phyloP scores from a whole-genome alignment of 2,797 vertebrate species.

The Pipistrellus kuhlii region DNA sequence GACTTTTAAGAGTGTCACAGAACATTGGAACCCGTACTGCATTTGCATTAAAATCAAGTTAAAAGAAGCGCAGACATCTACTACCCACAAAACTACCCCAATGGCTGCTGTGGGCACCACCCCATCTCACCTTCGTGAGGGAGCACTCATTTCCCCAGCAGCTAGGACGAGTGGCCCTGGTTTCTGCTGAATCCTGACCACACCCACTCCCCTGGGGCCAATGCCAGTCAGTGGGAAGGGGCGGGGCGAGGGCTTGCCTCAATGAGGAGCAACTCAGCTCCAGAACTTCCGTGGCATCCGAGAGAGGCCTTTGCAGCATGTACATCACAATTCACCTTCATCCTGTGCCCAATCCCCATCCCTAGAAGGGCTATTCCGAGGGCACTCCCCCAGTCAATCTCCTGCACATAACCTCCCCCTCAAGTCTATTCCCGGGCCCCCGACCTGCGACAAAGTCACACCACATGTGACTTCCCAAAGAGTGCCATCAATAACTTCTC shows the following conservation, averaged over 20 bases:
- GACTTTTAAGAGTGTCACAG: not conserved
- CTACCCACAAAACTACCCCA: not conserved
- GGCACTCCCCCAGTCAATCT: not conserved
- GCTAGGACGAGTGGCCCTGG: not conserved
- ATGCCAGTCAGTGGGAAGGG: rapidly evolving
- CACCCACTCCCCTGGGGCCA: rapidly evolving
- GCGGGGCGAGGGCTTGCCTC: rapidly evolving
- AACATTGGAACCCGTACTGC: not conserved
- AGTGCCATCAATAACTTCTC: not conserved
- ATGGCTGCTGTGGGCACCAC: not conserved
- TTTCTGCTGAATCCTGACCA: not conserved
- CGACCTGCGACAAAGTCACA: not conserved
- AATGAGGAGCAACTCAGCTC: not conserved
- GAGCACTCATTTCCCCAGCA: not conserved
- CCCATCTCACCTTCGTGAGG: not conserved
- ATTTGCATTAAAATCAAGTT: conserved; percentile 17
- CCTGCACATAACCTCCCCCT: not conserved
- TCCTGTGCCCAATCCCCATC: not conserved
- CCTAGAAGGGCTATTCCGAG: not conserved
- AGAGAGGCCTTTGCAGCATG: not conserved
- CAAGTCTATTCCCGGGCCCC: not conserved
- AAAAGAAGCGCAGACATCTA: not conserved
- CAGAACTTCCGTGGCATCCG: not conserved
- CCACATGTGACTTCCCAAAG: not conserved
- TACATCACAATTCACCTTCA: not conserved